Evolutionary conservation across 2,888 invertebrate species (phyloP).

Genomic region (Campoplex nolae): DNA sequence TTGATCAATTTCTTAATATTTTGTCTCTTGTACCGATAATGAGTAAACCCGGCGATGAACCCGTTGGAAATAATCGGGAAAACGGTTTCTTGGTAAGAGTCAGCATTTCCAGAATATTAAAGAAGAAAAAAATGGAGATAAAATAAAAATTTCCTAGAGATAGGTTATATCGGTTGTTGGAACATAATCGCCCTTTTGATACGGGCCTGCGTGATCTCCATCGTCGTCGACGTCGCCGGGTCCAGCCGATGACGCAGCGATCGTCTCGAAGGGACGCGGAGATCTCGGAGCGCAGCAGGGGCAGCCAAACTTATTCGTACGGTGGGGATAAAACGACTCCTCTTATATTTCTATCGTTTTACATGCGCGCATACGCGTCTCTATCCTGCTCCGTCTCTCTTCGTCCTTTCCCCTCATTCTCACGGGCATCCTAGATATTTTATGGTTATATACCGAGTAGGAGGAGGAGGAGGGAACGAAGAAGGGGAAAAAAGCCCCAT

Average conservation of each 20-base stretch:
- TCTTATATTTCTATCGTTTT: slow-evolving; percentile 20
- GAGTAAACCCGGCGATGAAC: not conserved
- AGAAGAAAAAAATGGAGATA: not conserved
- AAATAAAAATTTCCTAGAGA: not conserved
- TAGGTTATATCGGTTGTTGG: not conserved
- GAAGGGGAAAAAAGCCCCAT: slow-evolving; percentile 39
- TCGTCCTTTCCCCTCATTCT: slow-evolving; percentile 67
- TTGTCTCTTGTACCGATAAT: too few species aligned
- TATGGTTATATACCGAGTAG: slow-evolving; percentile 1
- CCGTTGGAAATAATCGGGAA: too few species aligned
- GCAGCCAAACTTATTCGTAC: slow-evolving; percentile 45
- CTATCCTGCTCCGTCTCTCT: not conserved
- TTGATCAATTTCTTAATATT: too few species aligned
- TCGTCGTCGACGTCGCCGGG: slow-evolving; percentile 72
- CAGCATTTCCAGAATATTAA: not conserved
- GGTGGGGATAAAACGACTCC: slow-evolving; percentile 50
- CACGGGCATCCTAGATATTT: slow-evolving; percentile 47
- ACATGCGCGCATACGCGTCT: not conserved
- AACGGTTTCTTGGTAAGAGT: not conserved
- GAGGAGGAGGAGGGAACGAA: slow-evolving; percentile 14
- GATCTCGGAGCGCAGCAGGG: slow-evolving; percentile 73
- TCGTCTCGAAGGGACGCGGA: slow-evolving; percentile 73
- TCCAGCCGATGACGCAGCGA: slow-evolving; percentile 74
- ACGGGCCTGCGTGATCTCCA: slow-evolving; percentile 77
- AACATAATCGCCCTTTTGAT: slow-evolving; percentile 19